Base-by-base conservation (phyloP, 2,113 vertebrate species). In the Eublepharis macularius region DNA sequence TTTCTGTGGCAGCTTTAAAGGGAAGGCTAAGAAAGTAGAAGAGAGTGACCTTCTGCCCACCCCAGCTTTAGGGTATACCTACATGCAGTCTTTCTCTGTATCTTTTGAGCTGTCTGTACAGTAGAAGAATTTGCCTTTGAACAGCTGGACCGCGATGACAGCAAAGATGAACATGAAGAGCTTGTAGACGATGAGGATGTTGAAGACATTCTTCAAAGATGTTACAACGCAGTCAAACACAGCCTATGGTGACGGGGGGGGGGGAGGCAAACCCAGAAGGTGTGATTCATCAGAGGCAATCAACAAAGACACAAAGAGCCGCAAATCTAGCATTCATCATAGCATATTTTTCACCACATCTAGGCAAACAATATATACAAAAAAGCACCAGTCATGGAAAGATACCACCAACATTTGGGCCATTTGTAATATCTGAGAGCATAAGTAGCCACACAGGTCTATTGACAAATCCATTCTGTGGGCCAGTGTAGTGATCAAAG, bases 131-230 rank as follows among this genome's bases (percentile, higher is more conserved):
- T 99, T 99, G 66, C 99, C 99, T 94, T 99, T 99, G 95, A 99
- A 99, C 65, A 99, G 98, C 88, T 99, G 99, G 74, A 99, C 99
- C 0, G 99, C 99, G 4, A 99, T 99, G 94, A 99, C 99, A 1
- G 99, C 99, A 32, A 99, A 99, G 95, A 99, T 99, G 97, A 99
- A 99, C 99, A 99, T 99, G 90, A 99, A 99, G 90, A 99, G 98
- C 91, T 99, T 99, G 94, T 99, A 99, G 92, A 99, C 99, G 2
- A 99, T 99, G 85, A 99, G 97, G 86, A 99, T 99, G 96, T 99
- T 99, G 96, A 99, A 99, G 94, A 99, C 99, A 0, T 99, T 99
- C 95, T 99, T 99, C 88, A 99, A 95, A 43, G 99, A 99, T 0
- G 98, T 99, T 93, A 99, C 99, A 2, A 99, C 99, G 0, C 99